Conservation (phyloP, 2,797 vertebrate species). For the Ceyx erithaca region DNA sequence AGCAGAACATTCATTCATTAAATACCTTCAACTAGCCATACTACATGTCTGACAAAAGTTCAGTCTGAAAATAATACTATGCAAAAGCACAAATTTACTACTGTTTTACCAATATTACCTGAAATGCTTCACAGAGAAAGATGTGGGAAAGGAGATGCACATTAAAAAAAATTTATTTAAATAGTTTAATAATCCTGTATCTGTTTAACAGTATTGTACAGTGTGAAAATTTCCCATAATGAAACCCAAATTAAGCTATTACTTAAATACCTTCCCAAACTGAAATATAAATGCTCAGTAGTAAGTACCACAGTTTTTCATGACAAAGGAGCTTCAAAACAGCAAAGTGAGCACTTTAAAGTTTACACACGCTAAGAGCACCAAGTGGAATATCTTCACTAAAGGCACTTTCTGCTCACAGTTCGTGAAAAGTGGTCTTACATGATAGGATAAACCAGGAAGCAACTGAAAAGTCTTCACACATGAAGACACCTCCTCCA, state of each 20-base stretch:
- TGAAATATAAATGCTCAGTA: neutral
- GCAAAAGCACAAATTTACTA: neutral
- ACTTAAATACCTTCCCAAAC: neutral
- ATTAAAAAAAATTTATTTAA: neutral
- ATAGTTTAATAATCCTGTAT: neutral
- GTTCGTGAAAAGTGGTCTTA: neutral
- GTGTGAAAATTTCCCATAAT: neutral
- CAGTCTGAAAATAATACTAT: constrained; percentile 10
- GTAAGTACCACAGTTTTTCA: neutral
- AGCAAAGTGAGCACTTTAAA: neutral
- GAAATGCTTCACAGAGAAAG: neutral
- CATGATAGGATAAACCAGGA: neutral
- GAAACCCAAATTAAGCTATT: neutral
- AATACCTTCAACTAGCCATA: neutral
- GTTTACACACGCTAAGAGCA: neutral
- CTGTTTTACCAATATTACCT: neutral
- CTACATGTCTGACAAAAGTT: neutral
- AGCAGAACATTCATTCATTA: neutral
- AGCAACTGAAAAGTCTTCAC: neutral
- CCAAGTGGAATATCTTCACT: neutral
- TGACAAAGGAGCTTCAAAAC: neutral
- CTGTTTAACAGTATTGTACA: neutral
- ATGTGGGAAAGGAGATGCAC: neutral
- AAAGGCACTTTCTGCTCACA: neutral
- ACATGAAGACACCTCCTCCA: neutral